These are phyloP conservation scores for Macropus fuliginosus DNA, from an alignment of 2,797 vertebrate genomes.

Conservation along the genomic window DNA sequence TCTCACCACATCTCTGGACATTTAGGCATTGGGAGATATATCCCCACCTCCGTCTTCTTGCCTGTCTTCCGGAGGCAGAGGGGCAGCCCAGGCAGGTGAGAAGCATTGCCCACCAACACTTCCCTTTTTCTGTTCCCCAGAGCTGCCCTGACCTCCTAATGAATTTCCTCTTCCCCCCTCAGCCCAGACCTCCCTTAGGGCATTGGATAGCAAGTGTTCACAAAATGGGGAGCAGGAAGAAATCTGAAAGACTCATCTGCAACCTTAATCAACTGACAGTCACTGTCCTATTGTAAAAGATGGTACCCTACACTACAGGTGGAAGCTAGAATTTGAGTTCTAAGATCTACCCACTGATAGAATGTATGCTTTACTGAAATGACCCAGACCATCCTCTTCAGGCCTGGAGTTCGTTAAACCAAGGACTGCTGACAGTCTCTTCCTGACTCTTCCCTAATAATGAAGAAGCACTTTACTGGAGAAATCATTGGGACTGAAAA, in stretches of 20 bases:
- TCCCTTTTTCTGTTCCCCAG: slow-evolving; percentile 1
- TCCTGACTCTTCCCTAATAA: not conserved
- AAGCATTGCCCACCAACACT: not conserved
- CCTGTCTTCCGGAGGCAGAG: not conserved
- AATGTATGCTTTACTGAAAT: not conserved
- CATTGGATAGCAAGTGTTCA: slow-evolving; percentile 48
- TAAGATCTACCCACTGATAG: not conserved
- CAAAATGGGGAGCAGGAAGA: slow-evolving; percentile 41
- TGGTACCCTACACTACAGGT: not conserved
- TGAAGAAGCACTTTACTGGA: not conserved
- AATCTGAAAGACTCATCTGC: slow-evolving; percentile 27
- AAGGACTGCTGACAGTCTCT: not conserved
- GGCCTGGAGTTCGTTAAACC: not conserved
- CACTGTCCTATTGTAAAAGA: not conserved
- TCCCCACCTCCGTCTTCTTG: too few relatives aligned
- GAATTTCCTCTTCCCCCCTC: not conserved
- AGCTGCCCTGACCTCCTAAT: slow-evolving; percentile 8
- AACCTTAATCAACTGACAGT: slow-evolving; percentile 36
- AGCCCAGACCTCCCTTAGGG: slow-evolving; percentile 10
- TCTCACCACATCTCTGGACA: not conserved
- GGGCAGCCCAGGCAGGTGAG: not conserved
- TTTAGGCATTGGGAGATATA: not conserved
- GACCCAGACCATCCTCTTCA: not conserved
- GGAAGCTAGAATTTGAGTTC: not conserved
- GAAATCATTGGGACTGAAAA: not conserved